Evolutionary conservation across 2,888 invertebrate genomes (phyloP).

Genomic region (Mantis religiosa): DNA sequence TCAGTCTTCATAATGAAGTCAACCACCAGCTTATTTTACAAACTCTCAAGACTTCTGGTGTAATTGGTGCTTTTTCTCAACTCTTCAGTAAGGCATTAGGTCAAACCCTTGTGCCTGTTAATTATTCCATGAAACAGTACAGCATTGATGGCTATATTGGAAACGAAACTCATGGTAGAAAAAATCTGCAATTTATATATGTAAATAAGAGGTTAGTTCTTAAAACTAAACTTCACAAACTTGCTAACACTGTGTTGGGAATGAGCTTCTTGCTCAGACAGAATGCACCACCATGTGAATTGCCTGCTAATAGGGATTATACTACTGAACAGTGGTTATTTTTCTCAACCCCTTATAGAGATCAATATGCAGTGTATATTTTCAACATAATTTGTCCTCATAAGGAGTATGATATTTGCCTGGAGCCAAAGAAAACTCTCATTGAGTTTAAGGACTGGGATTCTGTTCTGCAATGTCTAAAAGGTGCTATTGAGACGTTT

Average conservation of each 20-base stretch:
- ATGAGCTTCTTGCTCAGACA: conserved; percentile 33
- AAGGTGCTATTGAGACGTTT: conserved; percentile 41
- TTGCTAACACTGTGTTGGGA: conserved; percentile 43
- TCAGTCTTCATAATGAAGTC: conserved; percentile 64
- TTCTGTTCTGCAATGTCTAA: conserved; percentile 43
- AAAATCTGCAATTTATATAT: conserved; percentile 58
- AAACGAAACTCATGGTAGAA: conserved; percentile 46
- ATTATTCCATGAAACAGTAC: conserved; percentile 46
- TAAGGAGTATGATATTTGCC: conserved; percentile 48
- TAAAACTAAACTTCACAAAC: conserved; percentile 50
- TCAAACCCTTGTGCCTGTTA: conserved; percentile 42
- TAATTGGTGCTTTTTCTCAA: conserved; percentile 51
- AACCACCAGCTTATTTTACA: conserved; percentile 56
- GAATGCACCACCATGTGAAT: conserved; percentile 23
- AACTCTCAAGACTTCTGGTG: conserved; percentile 53
- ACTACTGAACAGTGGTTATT: conserved; percentile 25
- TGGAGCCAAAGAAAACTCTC: conserved; percentile 49
- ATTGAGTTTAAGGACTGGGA: conserved; percentile 56
- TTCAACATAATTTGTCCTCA: conserved; percentile 53
- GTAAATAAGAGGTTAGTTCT: conserved; percentile 58
- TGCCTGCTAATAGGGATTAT: conserved; percentile 26
- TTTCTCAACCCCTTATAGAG: conserved; percentile 23
- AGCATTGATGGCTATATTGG: conserved; percentile 56
- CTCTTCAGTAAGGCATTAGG: conserved; percentile 47
- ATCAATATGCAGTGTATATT: conserved; percentile 48